Base-by-base conservation (phyloP, 2,888 invertebrate genomes). In the Rhyacophila evoluta region DNA sequence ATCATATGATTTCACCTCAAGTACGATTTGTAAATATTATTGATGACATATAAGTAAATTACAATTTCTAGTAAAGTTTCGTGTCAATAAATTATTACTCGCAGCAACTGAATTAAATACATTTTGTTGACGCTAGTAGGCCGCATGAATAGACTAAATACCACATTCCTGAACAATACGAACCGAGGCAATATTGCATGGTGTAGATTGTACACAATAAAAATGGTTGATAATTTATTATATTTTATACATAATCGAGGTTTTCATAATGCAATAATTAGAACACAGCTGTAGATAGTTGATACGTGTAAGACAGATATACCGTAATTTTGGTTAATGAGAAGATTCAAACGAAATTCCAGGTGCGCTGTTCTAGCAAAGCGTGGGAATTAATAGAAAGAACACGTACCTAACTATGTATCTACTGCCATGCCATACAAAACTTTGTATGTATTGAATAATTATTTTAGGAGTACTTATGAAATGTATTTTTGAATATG, bases 181-280 rank as follows among this genome's bases (percentile, higher is more conserved):
- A 19, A 55, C 15, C 19, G 19, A 0, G 19, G 19, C 55, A 55
- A 55, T 55, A 55, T 55, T 12, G 55, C 55, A 19, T 55, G 55
- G 15, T 55, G 55, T 55, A 19, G 55, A 55, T 19, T 10, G 19
- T 19, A 25, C 55, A 55, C 55, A 55, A 55, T 55, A 55, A 55
- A 55, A 55, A 55, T 55, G 55, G 55, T 55, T 55, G 55, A 55
- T 55, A 55, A 55, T 55, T 55, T 55, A 55, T 55, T 55, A 55
- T 55, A 55, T 55, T 55, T 33, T 55, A 19, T 55, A 55, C 55
- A 55, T 55, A 55, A 55, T 55, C 19, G 55, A 19, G 55, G 55
- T 55, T 55, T 55, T 55, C 55, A 25, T 55, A 55, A 25, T 25
- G 55, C 19, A 55, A 55, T 55, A 55, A 55, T 55, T 55, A 55